phyloP scores from a whole-genome alignment of 2,113 vertebrate genomes.

The Seriola quinqueradiata region DNA sequence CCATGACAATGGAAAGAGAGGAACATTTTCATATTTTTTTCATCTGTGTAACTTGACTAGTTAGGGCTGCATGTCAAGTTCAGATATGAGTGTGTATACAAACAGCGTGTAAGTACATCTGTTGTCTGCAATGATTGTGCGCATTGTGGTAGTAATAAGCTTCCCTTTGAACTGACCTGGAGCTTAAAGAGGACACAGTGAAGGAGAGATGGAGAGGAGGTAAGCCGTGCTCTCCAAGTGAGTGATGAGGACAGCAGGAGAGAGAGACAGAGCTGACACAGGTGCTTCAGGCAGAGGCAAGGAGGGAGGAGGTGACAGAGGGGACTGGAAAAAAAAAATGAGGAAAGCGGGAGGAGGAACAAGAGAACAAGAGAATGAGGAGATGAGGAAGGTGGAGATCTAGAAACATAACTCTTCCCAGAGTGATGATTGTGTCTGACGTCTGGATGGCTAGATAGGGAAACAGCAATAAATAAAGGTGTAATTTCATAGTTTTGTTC shows the following conservation, averaged over 20 bases:
- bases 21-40: background rate
- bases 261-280: slow-evolving; percentile 70
- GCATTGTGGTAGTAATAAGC: slow-evolving; percentile 31
- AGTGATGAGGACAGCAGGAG: slow-evolving; percentile 68
- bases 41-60: background rate
- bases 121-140: slow-evolving; percentile 27
- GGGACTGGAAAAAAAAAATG: slow-evolving; percentile 13
- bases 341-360: slow-evolving; percentile 26
- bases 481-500: slow-evolving; percentile 1
- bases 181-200: slow-evolving; percentile 40
- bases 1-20: slow-evolving; percentile 1
- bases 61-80: background rate
- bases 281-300: slow-evolving; percentile 62
- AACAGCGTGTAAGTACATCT: slow-evolving; percentile 12
- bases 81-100: slow-evolving; percentile 4
- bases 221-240: slow-evolving; percentile 37
- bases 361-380: slow-evolving; percentile 1
- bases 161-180: slow-evolving; percentile 40
- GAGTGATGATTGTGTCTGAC: slow-evolving; percentile 36
- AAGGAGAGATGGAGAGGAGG: slow-evolving; percentile 53
- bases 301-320: slow-evolving; percentile 49
- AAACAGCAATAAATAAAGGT: background rate
- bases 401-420: slow-evolving; percentile 27
- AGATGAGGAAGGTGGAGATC: slow-evolving; percentile 31
- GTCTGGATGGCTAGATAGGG: background rate